Evolutionary conservation across 2,888 invertebrate species (phyloP).

Genomic region (Caprella mutica): DNA sequence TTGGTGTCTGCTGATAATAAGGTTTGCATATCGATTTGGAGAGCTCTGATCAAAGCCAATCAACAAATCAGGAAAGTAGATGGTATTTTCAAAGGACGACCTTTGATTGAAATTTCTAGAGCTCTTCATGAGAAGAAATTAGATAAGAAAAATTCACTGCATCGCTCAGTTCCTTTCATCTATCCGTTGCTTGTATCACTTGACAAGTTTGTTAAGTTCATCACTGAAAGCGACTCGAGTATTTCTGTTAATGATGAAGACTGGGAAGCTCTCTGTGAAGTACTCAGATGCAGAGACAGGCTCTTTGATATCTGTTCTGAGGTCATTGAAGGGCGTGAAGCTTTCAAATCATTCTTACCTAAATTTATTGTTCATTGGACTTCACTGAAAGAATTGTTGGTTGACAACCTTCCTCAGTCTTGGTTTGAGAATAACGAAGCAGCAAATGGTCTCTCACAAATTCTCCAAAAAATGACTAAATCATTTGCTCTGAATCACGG

Average conservation of each 20-base stretch:
- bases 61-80: too few relatives aligned
- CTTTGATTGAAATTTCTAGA: too few relatives aligned
- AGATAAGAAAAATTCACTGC: too few relatives aligned
- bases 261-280: conserved; percentile 18
- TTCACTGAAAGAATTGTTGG: conserved; percentile 20
- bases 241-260: conserved; percentile 20
- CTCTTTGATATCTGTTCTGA: conserved; percentile 16
- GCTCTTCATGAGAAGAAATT: too few relatives aligned
- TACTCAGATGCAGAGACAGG: conserved; percentile 24
- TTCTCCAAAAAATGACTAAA: conserved; percentile 13
- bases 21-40: too few relatives aligned
- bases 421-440: conserved; percentile 9
- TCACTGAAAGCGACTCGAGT: conserved; percentile 9
- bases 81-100: too few relatives aligned
- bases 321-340: conserved; percentile 8
- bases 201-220: too few relatives aligned
- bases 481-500: conserved; percentile 19
- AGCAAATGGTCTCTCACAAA: background rate
- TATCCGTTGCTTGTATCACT: too few relatives aligned
- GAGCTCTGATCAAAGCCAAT: too few relatives aligned
- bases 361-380: conserved; percentile 31
- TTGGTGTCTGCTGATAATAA: too few relatives aligned
- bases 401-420: conserved; percentile 19
- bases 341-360: conserved; percentile 26
- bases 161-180: conserved; percentile 3